These are phyloP conservation scores for Chunga burmeisteri DNA, from an alignment of 2,113 vertebrate species.

Conservation along the genomic window DNA sequence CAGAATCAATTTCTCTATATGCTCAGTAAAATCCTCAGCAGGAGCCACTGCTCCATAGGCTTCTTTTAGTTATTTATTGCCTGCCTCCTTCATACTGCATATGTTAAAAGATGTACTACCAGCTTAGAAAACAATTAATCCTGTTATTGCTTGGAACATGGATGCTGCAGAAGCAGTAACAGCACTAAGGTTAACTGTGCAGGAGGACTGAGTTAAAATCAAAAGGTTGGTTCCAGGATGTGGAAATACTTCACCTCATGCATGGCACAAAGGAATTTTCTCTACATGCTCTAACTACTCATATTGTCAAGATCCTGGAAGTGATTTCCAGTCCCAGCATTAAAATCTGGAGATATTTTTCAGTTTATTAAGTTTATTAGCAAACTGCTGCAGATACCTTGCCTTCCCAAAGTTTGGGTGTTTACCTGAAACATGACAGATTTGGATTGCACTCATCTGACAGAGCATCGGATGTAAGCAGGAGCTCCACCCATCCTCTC, in stretches of 20 bases:
- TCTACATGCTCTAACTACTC: not conserved
- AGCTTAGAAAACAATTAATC: slow-evolving; percentile 51
- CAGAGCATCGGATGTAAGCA: not conserved
- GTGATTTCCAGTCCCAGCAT: not conserved
- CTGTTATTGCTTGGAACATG: not conserved
- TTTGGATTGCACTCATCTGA: not conserved
- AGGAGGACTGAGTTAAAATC: not conserved
- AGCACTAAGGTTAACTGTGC: not conserved
- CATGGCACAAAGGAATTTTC: not conserved
- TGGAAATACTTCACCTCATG: not conserved
- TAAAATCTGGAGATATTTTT: not conserved
- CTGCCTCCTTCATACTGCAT: slow-evolving; percentile 19
- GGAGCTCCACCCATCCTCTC: not conserved
- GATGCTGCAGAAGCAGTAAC: not conserved
- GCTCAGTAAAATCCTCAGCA: slow-evolving; percentile 23
- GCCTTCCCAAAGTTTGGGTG: not conserved
- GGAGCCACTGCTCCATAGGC: not conserved
- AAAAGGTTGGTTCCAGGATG: not conserved
- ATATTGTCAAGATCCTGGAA: not conserved
- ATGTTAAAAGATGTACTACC: not conserved
- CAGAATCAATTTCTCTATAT: slow-evolving; percentile 51
- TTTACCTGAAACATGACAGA: not conserved
- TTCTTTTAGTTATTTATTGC: slow-evolving; percentile 26
- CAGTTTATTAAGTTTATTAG: not conserved
- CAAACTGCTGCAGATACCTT: not conserved